These are phyloP conservation scores for Odobenus rosmarus DNA, from an alignment of 2,113 vertebrate genomes.

Conservation along the genomic window DNA sequence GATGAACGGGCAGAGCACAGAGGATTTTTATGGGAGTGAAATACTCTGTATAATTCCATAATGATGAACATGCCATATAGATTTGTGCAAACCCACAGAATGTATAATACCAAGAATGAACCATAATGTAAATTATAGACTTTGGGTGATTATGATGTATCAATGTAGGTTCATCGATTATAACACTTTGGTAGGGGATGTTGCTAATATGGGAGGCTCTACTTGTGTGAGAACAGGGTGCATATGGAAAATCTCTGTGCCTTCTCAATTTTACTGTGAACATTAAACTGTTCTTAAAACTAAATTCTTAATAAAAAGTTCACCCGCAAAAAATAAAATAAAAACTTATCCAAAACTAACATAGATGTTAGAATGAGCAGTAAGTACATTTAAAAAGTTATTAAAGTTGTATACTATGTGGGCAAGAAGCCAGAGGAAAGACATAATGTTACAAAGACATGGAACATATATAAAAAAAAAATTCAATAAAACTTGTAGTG, in stretches of 20 bases:
- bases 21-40: not conserved
- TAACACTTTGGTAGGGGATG: not conserved
- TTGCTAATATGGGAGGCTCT: not conserved
- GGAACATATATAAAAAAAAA: not conserved
- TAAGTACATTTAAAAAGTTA: not conserved
- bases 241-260: not conserved
- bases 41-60: not conserved
- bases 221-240: not conserved
- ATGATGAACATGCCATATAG: not conserved
- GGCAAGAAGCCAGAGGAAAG: not conserved
- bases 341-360: not conserved
- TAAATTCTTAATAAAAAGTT: not conserved
- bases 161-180: not conserved
- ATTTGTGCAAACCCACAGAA: not conserved
- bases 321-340: not conserved
- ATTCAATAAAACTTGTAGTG: not conserved
- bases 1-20: not conserved
- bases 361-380: not conserved
- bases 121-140: not conserved
- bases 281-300: not conserved
- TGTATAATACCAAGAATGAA: not conserved
- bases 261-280: not conserved
- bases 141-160: not conserved
- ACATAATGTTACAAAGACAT: not conserved
- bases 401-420: not conserved